Evolutionary conservation across 2,113 vertebrate genomes (phyloP), one percentile per base, ranked within the genome.

Genomic region (Epinephelus cyanopodus): DNA sequence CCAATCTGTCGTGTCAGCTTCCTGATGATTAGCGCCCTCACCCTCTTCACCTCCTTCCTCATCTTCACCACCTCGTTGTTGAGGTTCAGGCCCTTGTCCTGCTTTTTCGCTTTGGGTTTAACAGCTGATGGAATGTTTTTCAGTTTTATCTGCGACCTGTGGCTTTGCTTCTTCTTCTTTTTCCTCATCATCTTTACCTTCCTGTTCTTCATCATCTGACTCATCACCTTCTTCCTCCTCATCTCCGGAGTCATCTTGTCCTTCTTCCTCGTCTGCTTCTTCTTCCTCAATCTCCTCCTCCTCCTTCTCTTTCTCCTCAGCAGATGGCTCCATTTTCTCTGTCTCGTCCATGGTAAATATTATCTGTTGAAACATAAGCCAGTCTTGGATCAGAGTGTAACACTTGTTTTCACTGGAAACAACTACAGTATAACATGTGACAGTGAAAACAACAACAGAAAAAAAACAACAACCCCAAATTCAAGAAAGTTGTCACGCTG

Each of bases 1-100:
- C 73, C 5, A 0, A 97, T 97, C 82, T 97, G 97, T 47, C 98
- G 96, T 3, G 95, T 96, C 80, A 99, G 90, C 90, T 95, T 98
- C 77, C 98, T 96, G 89, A 97, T 97, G 84, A 97, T 93, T 82
- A 98, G 85, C 65, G 95, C 96, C 91, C 94, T 96, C 48, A 97
- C 93, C 88, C 96, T 96, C 93, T 97, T 99, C 87, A 99, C 96
- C 88, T 98, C 98, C 92, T 96, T 97, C 89, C 98, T 97, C 98
- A 99, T 97, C 92, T 95, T 97, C 89, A 99, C 97, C 89, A 99
- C 97, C 96, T 99, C 95, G 14, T 95, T 94, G 87, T 94, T 95
- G 54, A 96, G 92, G 81, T 95, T 95, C 61, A 95, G 85, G 56
- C 92, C 93, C 2, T 67, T 47, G 29, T 52, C 29, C 77, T 83